Conservation (phyloP, 2,797 vertebrate species). For the Sebastes matsubarae region DNA sequence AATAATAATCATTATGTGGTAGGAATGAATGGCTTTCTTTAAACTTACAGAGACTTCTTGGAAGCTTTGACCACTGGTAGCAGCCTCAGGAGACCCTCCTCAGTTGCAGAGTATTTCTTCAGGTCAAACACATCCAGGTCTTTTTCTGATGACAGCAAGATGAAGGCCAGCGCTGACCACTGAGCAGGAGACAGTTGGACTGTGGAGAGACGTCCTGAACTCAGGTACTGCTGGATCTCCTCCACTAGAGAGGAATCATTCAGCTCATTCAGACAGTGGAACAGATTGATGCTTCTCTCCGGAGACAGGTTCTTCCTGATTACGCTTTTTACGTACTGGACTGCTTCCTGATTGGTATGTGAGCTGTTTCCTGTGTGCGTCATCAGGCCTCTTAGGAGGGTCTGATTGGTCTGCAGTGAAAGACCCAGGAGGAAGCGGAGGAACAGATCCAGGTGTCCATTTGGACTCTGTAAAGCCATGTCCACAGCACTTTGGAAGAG, state of each 20-base stretch:
- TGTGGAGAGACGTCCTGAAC: neutral
- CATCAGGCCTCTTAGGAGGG: neutral
- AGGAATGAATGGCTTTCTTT: neutral
- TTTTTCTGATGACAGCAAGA: conserved; percentile 15
- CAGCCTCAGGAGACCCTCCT: too few relatives aligned
- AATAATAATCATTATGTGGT: neutral
- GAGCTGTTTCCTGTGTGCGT: neutral
- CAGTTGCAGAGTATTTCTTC: too few relatives aligned
- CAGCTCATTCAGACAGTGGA: too few relatives aligned
- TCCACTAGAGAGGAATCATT: too few relatives aligned
- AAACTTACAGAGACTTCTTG: conserved; percentile 15
- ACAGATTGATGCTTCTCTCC: too few relatives aligned
- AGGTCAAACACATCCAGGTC: too few relatives aligned
- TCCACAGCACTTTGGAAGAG: conserved; percentile 8
- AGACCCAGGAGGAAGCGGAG: conserved; percentile 34
- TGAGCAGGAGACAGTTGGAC: conserved; percentile 19
- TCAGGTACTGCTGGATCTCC: too few relatives aligned
- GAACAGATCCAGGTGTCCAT: conserved; percentile 33
- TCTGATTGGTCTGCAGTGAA: conserved; percentile 17
- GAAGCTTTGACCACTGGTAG: neutral
- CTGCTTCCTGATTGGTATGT: neutral
- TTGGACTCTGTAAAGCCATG: conserved; percentile 25
- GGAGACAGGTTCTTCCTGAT: neutral
- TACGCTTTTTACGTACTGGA: neutral
- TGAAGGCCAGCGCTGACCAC: conserved; percentile 39